Evolutionary conservation across 2,113 vertebrate species (phyloP).

Genomic region (Tor tambroides): DNA sequence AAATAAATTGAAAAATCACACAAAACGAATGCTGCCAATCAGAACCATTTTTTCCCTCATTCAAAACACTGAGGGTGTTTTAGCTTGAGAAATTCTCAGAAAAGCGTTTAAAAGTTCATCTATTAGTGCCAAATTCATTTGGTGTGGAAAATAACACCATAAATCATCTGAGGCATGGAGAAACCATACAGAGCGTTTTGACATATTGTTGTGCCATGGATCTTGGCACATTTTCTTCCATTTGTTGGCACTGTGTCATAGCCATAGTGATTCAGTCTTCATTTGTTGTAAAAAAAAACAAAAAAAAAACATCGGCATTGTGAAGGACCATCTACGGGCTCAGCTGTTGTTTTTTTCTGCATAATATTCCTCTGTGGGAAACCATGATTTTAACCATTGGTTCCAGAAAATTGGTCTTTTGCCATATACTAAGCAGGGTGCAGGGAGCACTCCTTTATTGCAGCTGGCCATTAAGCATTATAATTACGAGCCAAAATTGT

Average conservation of each 20-base stretch:
- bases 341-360: slow-evolving; percentile 53
- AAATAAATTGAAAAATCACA: not conserved
- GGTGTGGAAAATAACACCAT: slow-evolving; percentile 47
- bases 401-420: slow-evolving; percentile 37
- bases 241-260: slow-evolving; percentile 46
- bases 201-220: slow-evolving; percentile 51
- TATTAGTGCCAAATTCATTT: slow-evolving; percentile 31
- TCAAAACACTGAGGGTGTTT: slow-evolving; percentile 1
- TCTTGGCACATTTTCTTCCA: slow-evolving; percentile 52
- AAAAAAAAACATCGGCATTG: slow-evolving; percentile 45
- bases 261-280: slow-evolving; percentile 33
- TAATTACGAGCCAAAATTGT: slow-evolving; percentile 36
- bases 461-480: slow-evolving; percentile 42
- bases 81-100: not conserved
- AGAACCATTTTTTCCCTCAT: not conserved
- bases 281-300: slow-evolving; percentile 41
- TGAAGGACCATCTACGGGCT: slow-evolving; percentile 51
- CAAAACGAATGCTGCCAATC: not conserved
- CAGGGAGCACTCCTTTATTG: slow-evolving; percentile 33
- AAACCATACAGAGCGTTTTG: slow-evolving; percentile 39
- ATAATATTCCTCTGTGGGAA: slow-evolving; percentile 47
- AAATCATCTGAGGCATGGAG: slow-evolving; percentile 33
- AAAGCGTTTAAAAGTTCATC: slow-evolving; percentile 27
- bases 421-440: slow-evolving; percentile 39
- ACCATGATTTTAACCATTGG: slow-evolving; percentile 27